Evolutionary conservation across 1,140 invertebrate genomes (phyloP), one percentile per base, ranked within the genome.

Genomic region (Penaeus japonicus): DNA sequence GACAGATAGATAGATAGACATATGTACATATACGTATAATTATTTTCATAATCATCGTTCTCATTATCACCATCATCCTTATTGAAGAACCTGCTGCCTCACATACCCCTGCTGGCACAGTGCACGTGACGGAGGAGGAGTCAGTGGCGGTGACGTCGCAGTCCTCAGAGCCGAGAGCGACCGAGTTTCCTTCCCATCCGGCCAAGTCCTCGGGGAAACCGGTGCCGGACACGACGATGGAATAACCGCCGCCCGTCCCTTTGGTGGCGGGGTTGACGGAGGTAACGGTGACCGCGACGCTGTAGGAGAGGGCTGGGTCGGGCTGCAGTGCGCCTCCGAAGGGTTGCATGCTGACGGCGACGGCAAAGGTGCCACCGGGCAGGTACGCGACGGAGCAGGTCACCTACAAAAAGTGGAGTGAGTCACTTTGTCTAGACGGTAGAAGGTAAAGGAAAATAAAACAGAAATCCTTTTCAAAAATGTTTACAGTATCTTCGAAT

Each of bases 231-330:
- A 89, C 32, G 27, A 47, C 24, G 22, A 89, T 4, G 22, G 59
- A n/a, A 30, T 83, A 84, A 2, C 77, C 84, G n/a, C 89, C 89
- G 18, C 83, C 84, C 47, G 65, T 81, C 12, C 89, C 84, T 70
- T 84, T 84, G 15, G 75, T 53, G 27, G 70, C 32, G 2, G 84
- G 75, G 22, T 47, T 53, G 18, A 89, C 32, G 10, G 53, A 20
- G 3, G 55, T 87, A 20, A 82, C 55, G 30, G 86, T 47, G 24
- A 88, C n/a, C 4, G 86, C 1, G 24, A 88, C 86, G 18, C 1
- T 2, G 57, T 88, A 88, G 82, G 24, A 35, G 3, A 84, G 62
- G 10, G 59, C 35, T 35, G 82, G 24, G 17, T 24, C 20, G 35
- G 59, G n/a, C 24, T 57, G n/a, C 22, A 84, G 62, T 4, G 82